These are phyloP conservation scores for Hippolais icterina DNA, from an alignment of 2,113 vertebrate species.

Conservation along the genomic window DNA sequence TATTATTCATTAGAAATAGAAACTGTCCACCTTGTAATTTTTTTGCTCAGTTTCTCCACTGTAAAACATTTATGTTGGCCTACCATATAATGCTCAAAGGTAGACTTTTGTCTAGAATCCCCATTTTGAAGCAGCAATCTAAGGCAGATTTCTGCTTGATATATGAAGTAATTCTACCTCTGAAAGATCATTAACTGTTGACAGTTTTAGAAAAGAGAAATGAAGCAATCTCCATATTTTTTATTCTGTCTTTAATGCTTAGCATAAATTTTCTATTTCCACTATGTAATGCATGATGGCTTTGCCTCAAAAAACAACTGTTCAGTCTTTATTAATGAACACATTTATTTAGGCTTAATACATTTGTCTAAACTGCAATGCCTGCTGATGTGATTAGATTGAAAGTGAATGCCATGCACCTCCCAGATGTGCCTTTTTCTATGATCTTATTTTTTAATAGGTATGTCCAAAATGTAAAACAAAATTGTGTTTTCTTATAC, in stretches of 20 bases:
- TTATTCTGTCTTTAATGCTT: not conserved
- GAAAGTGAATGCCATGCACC: not conserved
- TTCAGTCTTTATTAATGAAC: not conserved
- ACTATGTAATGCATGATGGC: not conserved
- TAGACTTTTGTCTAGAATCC: not conserved
- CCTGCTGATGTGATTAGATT: not conserved
- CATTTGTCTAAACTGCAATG: not conserved
- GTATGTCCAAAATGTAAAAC: not conserved
- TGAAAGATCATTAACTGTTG: not conserved
- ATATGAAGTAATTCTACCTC: not conserved
- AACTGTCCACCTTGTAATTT: not conserved
- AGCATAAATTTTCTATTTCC: slow-evolving; percentile 23
- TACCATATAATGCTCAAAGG: not conserved
- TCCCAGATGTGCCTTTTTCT: not conserved
- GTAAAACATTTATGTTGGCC: not conserved
- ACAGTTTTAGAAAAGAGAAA: slow-evolving; percentile 27
- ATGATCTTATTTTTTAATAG: not conserved
- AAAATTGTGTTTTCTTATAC: not conserved
- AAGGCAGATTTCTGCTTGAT: not conserved
- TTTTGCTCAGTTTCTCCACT: not conserved
- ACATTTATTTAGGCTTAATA: not conserved
- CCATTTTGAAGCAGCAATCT: not conserved
- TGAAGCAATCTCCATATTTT: not conserved
- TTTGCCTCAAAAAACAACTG: slow-evolving; percentile 27
- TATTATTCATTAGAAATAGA: not conserved